Evolutionary conservation across 2,113 vertebrate species (phyloP), one percentile per base, ranked within the genome.

Genomic region (Pseudonaja textilis): DNA sequence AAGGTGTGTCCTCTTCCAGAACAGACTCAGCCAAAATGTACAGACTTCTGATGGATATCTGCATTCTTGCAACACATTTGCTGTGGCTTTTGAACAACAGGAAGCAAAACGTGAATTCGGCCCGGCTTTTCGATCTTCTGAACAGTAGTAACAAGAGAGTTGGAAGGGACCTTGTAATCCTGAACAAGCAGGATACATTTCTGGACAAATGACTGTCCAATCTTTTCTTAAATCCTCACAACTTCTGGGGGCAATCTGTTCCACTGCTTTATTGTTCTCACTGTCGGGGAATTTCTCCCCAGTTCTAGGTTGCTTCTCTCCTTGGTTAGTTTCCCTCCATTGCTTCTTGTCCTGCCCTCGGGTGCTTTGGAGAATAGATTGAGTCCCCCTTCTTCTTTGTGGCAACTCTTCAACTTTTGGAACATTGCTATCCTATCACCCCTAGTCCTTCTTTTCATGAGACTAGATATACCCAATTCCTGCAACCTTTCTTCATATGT

Each of bases 1-100:
- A 88, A 23, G 47, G 42, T 95, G 91, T 85, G 89, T 20, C 69
- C 1, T 3, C 1, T n/a, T 0, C 47, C 50, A 90, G 25, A 89
- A 94, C n/a, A 93, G 93, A 93, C 20, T 90, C 5, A 69, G 50
- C 88, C 69, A 55, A 12, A 92, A 93, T 90, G 54, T 85, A 42
- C 92, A 93, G 88, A 34, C 64, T n/a, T n/a, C 87, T 29, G 87
- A 81, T 29, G 45, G 26, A 42, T 93, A 26, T 52, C 11, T 16
- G 5, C 26, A 52, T 7, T 34, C 42, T 81, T 95, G 95, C 42
- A 8, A 57, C 5, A 7, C 91, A 57, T 42, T 91, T 47, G 2
- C 6, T 91, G 91, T 59, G 1, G 29, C 39, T 91, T 29, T 2
- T 87, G 87, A 94, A 85, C 6, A n/a, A 18, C 3, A 16, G 69